Evolutionary conservation across 2,888 invertebrate genomes (phyloP), one percentile per base, ranked within the genome.

Genomic region (Physocephala rufipes): DNA sequence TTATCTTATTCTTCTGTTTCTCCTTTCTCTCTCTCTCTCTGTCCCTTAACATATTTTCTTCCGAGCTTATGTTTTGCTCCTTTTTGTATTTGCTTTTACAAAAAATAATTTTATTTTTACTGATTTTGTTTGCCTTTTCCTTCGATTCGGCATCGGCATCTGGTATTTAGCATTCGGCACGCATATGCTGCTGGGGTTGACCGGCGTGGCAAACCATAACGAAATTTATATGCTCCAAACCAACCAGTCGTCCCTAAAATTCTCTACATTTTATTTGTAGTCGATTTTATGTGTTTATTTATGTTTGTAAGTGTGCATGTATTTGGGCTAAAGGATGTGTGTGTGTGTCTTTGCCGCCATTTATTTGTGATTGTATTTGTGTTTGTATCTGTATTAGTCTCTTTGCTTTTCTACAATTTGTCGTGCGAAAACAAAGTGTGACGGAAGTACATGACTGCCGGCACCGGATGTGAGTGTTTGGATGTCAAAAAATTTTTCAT

Each of bases 111-210:
- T 55, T 15, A 15, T 12, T 26, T 15, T 26, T 26, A 55, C 24
- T 26, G 28, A n/a, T n/a, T n/a, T 55, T 3, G 55, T 2, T 12
- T 24, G 28, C 24, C 15, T 16, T 26, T 4, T 24, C 3, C 16
- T 26, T 26, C 28, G 15, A 55, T 55, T 55, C 30, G 3, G 24
- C 24, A 28, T 55, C 30, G 3, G 24, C 24, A 28, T 30, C 55
- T 19, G 16, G 26, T 62, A 12, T 36, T 43, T 58, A 3, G n/a
- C 75, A 78, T 76, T 74, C 78, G 76, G 77, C 77, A 78, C 76
- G 78, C 75, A 70, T 73, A 69, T 74, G 72, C 71, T 76, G 76
- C 74, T 76, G 74, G 74, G 76, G 73, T 74, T 76, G 74, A 77
- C 76, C 73, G 74, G 36, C 74, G 74, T 74, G 73, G 74, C 74